Conservation (phyloP, 2,113 vertebrate species). For the Hucho hucho region DNA sequence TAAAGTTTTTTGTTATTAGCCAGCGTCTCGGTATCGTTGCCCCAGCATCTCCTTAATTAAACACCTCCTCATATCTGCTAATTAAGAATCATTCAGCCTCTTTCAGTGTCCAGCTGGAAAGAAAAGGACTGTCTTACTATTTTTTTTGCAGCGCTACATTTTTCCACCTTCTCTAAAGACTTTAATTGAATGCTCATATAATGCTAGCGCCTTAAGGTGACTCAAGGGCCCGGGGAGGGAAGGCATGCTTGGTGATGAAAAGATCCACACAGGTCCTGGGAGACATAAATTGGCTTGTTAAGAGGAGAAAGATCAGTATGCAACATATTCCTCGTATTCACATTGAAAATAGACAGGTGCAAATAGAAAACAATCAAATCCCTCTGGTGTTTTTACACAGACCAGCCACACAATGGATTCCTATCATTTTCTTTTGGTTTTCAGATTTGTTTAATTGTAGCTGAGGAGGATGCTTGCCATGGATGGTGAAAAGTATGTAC, state of each 20-base stretch:
- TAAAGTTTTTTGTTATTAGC: slow-evolving; percentile 39
- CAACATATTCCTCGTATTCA: slow-evolving; percentile 31
- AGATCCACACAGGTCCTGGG: slow-evolving; percentile 26
- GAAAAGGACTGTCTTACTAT: slow-evolving; percentile 67
- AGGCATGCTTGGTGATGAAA: slow-evolving; percentile 53
- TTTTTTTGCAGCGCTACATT: slow-evolving; percentile 70
- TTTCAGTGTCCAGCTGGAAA: slow-evolving; percentile 75
- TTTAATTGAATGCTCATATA: slow-evolving; percentile 88
- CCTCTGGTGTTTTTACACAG: background rate
- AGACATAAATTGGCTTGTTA: slow-evolving; percentile 62
- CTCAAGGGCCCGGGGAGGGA: slow-evolving; percentile 61
- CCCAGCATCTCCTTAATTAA: slow-evolving; percentile 69
- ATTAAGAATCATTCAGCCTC: slow-evolving; percentile 80
- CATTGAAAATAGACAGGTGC: slow-evolving; percentile 37
- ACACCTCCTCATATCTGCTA: slow-evolving; percentile 65
- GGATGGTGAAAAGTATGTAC: too few relatives aligned
- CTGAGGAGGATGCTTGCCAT: too few relatives aligned
- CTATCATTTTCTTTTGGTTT: too few relatives aligned
- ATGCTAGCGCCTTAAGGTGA: slow-evolving; percentile 68
- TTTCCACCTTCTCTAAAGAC: slow-evolving; percentile 80
- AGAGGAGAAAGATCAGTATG: slow-evolving; percentile 37
- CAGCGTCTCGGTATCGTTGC: slow-evolving; percentile 17
- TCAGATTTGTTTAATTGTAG: too few relatives aligned
- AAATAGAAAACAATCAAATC: slow-evolving; percentile 46
- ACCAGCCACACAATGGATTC: background rate